Conservation (phyloP, 1,140 invertebrate species). For the Panagrolaimus sp. region DNA sequence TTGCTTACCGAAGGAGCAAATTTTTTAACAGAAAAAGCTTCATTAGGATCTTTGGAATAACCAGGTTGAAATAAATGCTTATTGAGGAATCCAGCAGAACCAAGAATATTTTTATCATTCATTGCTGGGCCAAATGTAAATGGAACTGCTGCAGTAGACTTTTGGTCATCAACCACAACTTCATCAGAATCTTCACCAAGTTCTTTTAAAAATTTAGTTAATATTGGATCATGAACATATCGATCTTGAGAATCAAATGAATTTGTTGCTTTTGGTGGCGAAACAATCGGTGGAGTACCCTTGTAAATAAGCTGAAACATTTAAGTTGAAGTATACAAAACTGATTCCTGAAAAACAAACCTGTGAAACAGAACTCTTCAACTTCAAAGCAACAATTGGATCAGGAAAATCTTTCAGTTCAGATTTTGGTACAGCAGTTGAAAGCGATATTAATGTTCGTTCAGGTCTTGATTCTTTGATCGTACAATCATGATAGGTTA, state of each 20-base stretch:
- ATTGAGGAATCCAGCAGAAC: neutral
- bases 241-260: conserved; percentile 7
- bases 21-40: neutral
- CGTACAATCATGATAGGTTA: neutral
- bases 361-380: neutral
- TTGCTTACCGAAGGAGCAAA: neutral
- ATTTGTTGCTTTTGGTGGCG: neutral
- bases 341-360: neutral
- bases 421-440: neutral
- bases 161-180: neutral
- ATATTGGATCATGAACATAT: conserved; percentile 7
- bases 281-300: neutral
- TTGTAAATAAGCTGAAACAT: neutral
- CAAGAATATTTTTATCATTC: neutral
- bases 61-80: neutral
- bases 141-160: neutral
- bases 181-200: neutral
- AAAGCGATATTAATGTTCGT: neutral
- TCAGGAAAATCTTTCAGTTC: no score
- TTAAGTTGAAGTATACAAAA: neutral
- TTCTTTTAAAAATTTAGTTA: conserved; percentile 6
- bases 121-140: neutral
- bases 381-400: conserved; percentile 1
- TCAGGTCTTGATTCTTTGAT: conserved; percentile 3
- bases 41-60: neutral